Base-by-base conservation (phyloP, 2,113 vertebrate genomes). In the Podocnemis expansa region DNA sequence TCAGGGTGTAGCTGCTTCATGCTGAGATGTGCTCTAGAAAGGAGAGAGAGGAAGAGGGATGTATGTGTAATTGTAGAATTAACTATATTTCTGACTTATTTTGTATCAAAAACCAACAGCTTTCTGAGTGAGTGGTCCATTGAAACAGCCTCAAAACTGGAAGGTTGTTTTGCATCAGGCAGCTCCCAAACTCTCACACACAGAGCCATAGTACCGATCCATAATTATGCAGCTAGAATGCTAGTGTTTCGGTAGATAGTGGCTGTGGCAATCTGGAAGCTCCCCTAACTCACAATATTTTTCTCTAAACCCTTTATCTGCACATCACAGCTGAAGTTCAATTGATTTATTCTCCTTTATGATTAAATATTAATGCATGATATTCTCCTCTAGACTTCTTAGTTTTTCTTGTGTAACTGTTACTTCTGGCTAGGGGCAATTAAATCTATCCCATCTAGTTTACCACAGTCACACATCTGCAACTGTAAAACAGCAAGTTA, bases 1-100 rank as follows among this genome's bases (percentile, higher is more conserved):
- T 79, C 79, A 90, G 81, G 56, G 43, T 52, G 60, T 82, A 92
- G 55, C 22, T 86, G 51, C 80, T 95, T 97, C 90, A 95, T 84
- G 83, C 75, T 91, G 92, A 92, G 80, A 93, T 89, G 31, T 80
- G 81, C 55, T 89, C 75, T 85, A 91, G 82, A 97, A 97, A 96
- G 47, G 96, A 95, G 51, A 90, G 9, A n/a, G 78, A 88, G 43
- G 85, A 84, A 11, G 51, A n/a, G n/a, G n/a, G n/a, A n/a, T n/a
- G n/a, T n/a, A n/a, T n/a, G n/a, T n/a, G n/a, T n/a, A n/a, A n/a
- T n/a, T n/a, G 1, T 24, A n/a, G 78, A 56, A 80, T 91, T 93
- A 89, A 43, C 47, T 60, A 81, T 91, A 92, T 91, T 80, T 91
- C 5, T 45, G 56, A 41, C 60, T 91, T 22, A 91, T 82, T 27